Evolutionary conservation across 2,113 vertebrate species (phyloP), one percentile per base, ranked within the genome.

Genomic region (Spheniscus mendiculus): DNA sequence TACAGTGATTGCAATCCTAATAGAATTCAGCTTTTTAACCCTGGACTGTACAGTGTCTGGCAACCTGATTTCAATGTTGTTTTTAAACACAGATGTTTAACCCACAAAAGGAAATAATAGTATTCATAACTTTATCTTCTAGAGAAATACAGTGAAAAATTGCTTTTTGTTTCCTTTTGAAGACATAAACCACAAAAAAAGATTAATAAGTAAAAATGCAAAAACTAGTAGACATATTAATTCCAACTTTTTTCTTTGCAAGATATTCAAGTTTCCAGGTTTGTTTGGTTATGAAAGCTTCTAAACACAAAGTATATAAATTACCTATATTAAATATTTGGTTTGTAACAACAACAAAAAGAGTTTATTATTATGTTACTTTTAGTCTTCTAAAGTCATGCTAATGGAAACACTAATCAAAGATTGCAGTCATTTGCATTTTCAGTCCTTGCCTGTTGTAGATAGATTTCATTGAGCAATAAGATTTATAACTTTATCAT

Each of bases 371-470:
- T 72, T 22, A 22, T 21, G 22, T 79, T 84, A 88, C 66, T 77
- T 73, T 34, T 58, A 47, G 55, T 76, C 82, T 79, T 72, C 55
- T 58, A 18, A 90, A 95, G 90, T 74, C 76, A 84, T n/a, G 56
- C 91, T 92, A 85, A 94, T 95, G 65, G 67, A 72, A 92, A 50
- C 71, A 61, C 23, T 82, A 69, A 94, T 90, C 85, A 93, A 72
- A 78, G 62, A 59, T 55, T 94, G 55, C 93, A 90, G 63, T 38
- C 63, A n/a, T 22, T 50, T 56, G 50, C 8, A 30, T 81, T 83
- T 91, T 71, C 65, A 65, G n/a, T 50, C 71, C 65, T 79, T 91
- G 23, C 72, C 89, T 62, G 40, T 16, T 69, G 82, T 77, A 72
- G 85, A 85, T 80, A 61, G 84, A 80, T 49, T 69, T 30, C 6